Evolutionary conservation across 1,140 invertebrate genomes (phyloP).

Genomic region (Spodoptera litura): DNA sequence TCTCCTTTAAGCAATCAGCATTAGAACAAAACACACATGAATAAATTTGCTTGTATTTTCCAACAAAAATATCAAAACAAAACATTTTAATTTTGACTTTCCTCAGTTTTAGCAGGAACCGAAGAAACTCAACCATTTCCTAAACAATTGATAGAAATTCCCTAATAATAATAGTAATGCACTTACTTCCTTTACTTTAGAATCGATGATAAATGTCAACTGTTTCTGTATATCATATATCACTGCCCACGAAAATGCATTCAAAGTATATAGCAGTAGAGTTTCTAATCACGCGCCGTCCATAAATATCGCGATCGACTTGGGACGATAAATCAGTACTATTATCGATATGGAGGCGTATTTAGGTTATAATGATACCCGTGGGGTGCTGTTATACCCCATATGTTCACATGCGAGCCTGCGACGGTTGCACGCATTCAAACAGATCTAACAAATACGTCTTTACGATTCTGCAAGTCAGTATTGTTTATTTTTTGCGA

Average conservation of each 20-base stretch:
- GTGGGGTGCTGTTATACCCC: conserved; percentile 29
- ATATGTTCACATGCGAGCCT: conserved; percentile 20
- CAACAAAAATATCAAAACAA: too few species aligned
- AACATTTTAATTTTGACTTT: too few species aligned
- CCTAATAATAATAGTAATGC: too few species aligned
- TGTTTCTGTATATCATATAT: conserved; percentile 9
- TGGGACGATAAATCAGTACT: conserved; percentile 44
- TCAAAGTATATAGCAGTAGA: neutral
- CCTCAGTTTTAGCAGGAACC: too few species aligned
- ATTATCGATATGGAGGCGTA: conserved; percentile 43
- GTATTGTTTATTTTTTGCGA: neutral
- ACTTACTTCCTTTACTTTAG: conserved; percentile 3
- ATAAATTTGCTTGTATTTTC: too few species aligned
- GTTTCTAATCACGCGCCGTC: conserved; percentile 36
- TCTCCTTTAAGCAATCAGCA: too few species aligned
- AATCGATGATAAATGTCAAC: conserved; percentile 1
- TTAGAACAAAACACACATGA: too few species aligned
- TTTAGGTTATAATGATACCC: conserved; percentile 38
- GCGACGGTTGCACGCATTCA: conserved; percentile 15
- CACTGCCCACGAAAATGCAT: conserved; percentile 29
- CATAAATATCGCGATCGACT: conserved; percentile 41
- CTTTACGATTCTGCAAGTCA: conserved; percentile 9
- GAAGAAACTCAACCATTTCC: too few species aligned
- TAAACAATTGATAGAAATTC: too few species aligned
- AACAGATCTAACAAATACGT: neutral